phyloP scores from a whole-genome alignment of 2,797 vertebrate species.

The Falco columbarius region DNA sequence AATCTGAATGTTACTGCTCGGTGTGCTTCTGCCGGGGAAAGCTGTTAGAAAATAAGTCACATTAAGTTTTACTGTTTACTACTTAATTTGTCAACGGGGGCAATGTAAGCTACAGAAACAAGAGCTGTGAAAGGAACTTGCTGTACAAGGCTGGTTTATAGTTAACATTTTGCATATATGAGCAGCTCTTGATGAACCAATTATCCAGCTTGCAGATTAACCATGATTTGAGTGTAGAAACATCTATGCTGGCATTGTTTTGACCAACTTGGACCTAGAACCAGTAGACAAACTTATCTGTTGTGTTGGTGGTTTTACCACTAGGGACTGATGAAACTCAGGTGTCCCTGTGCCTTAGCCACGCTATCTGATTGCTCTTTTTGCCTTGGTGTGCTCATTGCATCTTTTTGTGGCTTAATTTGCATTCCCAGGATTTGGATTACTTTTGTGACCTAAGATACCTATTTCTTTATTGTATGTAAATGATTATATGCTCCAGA shows the following conservation, averaged over 20 bases:
- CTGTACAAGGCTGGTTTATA: neutral
- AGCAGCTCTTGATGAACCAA: neutral
- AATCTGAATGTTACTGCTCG: neutral
- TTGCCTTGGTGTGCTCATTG: neutral
- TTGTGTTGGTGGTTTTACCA: neutral
- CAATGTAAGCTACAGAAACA: neutral
- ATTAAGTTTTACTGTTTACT: neutral
- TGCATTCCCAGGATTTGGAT: neutral
- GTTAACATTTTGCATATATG: neutral
- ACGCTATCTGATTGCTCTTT: neutral
- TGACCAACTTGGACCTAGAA: neutral
- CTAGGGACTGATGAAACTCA: neutral
- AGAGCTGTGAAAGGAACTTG: neutral
- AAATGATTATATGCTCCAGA: neutral
- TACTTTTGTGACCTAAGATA: neutral
- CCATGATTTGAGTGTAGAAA: neutral
- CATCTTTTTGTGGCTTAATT: neutral
- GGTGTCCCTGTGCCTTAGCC: neutral
- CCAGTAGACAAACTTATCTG: neutral
- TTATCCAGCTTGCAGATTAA: neutral
- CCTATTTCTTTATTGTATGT: neutral
- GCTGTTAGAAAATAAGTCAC: neutral
- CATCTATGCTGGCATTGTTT: neutral
- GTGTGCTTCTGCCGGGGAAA: neutral
- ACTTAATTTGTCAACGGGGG: neutral